Evolutionary conservation across 2,888 invertebrate species (phyloP).

Genomic region (Pegoplata infirma): DNA sequence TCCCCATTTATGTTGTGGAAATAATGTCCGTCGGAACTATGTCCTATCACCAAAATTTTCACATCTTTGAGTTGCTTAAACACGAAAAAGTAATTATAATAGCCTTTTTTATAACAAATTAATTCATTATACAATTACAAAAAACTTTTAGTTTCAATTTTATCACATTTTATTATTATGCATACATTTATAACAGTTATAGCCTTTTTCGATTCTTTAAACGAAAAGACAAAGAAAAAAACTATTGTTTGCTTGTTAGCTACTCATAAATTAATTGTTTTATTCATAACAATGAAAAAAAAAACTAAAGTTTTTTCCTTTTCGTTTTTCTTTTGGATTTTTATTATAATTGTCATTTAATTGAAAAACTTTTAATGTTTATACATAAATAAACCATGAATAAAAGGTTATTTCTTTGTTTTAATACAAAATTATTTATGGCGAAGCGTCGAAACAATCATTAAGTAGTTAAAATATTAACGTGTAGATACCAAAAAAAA

Average conservation of each 20-base stretch:
- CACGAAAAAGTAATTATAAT: too few relatives aligned
- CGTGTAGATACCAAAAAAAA: not conserved
- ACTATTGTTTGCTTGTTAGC: not conserved
- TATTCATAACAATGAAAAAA: not conserved
- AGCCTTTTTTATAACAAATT: too few relatives aligned
- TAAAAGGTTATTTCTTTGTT: not conserved
- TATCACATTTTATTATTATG: too few relatives aligned
- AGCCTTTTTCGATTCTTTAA: too few relatives aligned
- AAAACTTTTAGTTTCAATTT: too few relatives aligned
- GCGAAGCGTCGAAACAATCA: not conserved
- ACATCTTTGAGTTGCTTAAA: too few relatives aligned
- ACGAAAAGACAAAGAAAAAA: too few relatives aligned
- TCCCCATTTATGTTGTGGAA: too few relatives aligned
- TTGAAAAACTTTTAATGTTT: slow-evolving; percentile 51
- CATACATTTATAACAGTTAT: too few relatives aligned
- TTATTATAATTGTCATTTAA: slow-evolving; percentile 45
- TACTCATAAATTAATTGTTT: not conserved
- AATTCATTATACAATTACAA: too few relatives aligned
- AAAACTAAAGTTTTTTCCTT: not conserved
- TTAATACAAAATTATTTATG: not conserved
- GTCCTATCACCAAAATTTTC: too few relatives aligned
- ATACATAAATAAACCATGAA: not conserved
- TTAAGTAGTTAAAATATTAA: not conserved
- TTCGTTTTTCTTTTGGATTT: slow-evolving; percentile 2
- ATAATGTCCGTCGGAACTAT: too few relatives aligned